Percentiles rank a stretch among this genome's conserved stretches.
These are phyloP conservation scores for Leptinotarsa haldemani DNA, from an alignment of 2,888 invertebrate species.

Conservation along the genomic window DNA sequence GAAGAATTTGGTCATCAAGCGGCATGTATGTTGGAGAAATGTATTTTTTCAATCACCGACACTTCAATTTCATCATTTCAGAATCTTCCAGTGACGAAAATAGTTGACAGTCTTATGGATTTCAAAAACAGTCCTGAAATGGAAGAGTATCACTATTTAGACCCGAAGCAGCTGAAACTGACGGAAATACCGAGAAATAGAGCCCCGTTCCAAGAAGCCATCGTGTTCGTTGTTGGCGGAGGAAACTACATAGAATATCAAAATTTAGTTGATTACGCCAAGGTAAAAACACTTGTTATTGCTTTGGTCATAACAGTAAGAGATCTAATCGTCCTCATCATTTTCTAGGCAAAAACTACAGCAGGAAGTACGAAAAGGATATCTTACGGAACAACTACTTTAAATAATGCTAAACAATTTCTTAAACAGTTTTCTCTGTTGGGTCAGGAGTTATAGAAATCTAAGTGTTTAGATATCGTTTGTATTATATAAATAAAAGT, in stretches of 20 bases:
- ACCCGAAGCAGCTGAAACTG: slow-evolving; percentile 91
- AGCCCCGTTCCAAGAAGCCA: slow-evolving; percentile 85
- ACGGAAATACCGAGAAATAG: slow-evolving; percentile 75
- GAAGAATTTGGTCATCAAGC: slow-evolving; percentile 97
- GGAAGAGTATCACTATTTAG: slow-evolving; percentile 92
- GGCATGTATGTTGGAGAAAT: slow-evolving; percentile 79
- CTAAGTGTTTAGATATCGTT: slow-evolving; percentile 29
- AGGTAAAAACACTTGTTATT: slow-evolving; percentile 67
- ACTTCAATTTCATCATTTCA: slow-evolving; percentile 61
- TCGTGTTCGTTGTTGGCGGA: slow-evolving; percentile 91
- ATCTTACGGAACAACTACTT: slow-evolving; percentile 94
- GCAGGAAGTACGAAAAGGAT: slow-evolving; percentile 81
- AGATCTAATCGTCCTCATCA: no score
- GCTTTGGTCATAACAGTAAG: no score
- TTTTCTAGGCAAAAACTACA: slow-evolving; percentile 75
- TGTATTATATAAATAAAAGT: slow-evolving; percentile 4
- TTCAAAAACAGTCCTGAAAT: slow-evolving; percentile 80
- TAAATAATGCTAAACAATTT: slow-evolving; percentile 94
- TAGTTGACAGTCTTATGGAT: slow-evolving; percentile 91
- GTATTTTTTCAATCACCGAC: no score
- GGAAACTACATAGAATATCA: slow-evolving; percentile 99
- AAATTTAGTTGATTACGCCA: slow-evolving; percentile 95
- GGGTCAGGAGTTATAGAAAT: slow-evolving; percentile 74
- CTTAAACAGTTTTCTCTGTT: slow-evolving; percentile 88
- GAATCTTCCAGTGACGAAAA: slow-evolving; percentile 94